Evolutionary conservation across 1,140 invertebrate genomes (phyloP).

Genomic region (Micrasema minimum): DNA sequence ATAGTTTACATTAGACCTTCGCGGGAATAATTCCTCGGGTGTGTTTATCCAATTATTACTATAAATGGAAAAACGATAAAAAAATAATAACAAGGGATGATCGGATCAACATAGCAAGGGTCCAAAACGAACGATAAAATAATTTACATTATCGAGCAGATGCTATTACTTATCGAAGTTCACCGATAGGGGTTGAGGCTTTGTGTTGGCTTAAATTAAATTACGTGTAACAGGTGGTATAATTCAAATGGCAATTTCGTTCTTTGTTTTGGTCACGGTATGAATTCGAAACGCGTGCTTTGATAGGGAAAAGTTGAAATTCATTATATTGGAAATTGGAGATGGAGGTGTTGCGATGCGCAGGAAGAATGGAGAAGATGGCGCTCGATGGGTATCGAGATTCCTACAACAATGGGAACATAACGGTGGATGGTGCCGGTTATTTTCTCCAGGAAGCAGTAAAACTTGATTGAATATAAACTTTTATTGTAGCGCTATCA

Average conservation of each 20-base stretch:
- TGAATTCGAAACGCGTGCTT: conserved; percentile 5
- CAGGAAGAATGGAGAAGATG: conserved; percentile 15
- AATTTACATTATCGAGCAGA: conserved; percentile 21
- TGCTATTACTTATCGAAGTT: conserved; percentile 22
- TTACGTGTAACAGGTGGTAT: conserved; percentile 17
- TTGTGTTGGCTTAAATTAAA: not conserved
- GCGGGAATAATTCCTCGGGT: conserved; percentile 10
- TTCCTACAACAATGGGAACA: conserved; percentile 22
- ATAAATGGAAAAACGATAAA: conserved; percentile 12
- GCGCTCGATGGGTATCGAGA: conserved; percentile 18
- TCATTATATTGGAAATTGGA: conserved; percentile 22
- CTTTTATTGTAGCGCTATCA: conserved; percentile 29
- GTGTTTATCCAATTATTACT: conserved; percentile 25
- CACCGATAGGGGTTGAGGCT: conserved; percentile 5
- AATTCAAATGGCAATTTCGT: conserved; percentile 9
- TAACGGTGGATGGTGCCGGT: conserved; percentile 21
- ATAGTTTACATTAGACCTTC: not conserved
- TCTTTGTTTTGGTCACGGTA: conserved; percentile 12
- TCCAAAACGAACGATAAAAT: conserved; percentile 23
- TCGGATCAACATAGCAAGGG: conserved; percentile 21
- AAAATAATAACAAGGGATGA: conserved; percentile 7
- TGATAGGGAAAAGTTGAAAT: not conserved
- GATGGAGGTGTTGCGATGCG: conserved; percentile 11
- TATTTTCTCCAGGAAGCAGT: conserved; percentile 15
- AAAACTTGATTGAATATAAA: conserved; percentile 29